Base-by-base conservation (phyloP, 2,113 vertebrate species). In the Pangasianodon gigas region DNA sequence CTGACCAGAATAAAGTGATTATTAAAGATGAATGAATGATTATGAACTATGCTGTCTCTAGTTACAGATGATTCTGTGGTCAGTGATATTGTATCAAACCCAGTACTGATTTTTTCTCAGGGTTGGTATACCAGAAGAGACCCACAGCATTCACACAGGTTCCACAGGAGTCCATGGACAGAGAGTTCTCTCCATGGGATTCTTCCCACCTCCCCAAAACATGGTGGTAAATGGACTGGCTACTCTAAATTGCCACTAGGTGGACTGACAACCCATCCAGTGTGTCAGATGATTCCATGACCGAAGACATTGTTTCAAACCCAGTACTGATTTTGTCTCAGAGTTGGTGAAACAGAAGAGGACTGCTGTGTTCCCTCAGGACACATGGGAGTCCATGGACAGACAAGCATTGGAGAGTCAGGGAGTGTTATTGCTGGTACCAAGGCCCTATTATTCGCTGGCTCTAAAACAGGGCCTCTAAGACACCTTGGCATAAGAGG, bases 291-390 rank as follows among this genome's bases (percentile, higher is more conserved):
- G 37, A 56, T 71, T 75, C 48, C 71, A 69, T 56, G 80, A 13
- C 48, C n/a, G 56, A 67, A 92, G 24, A 26, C n/a, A 21, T 0
- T 29, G 16, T 48, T 85, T 96, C 96, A 98, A 18, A 99, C 97
- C 97, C 97, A 98, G 56, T 97, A 98, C 18, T 98, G 97, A 93
- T 81, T 95, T 71, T 71, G 86, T 92, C 96, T 97, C 60, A 98
- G 94, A 13, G 93, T 89, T 1, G 96, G 96, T 88, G 97, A 95
- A 44, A 94, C 95, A 92, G 94, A 94, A 90, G 93, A 86, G 86
- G 95, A 96, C 56, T 96, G 94, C 0, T 94, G 94, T 79, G 92
- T 88, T 90, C 96, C 93, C 90, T 96, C 93, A 5, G 96, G 93
- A 89, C 98, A 95, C 91, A 96, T 88, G 18, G 93, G 95, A 26